phyloP scores from a whole-genome alignment of 2,113 vertebrate genomes.

The Hypanus sabinus region DNA sequence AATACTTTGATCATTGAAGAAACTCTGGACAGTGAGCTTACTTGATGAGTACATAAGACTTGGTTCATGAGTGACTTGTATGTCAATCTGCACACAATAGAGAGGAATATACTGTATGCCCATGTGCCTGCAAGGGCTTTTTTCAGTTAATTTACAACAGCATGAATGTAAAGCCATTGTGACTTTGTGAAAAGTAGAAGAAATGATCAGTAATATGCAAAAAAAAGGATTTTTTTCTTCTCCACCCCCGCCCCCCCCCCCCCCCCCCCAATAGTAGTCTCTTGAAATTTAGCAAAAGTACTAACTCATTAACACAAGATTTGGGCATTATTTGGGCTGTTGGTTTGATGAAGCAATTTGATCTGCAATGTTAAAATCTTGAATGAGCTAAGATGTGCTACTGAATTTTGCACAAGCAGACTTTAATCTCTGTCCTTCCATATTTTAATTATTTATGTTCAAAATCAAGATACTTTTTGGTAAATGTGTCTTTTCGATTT shows the following conservation, averaged over 20 bases:
- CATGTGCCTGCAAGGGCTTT: not conserved
- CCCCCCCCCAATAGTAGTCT: no score
- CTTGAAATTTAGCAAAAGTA: not conserved
- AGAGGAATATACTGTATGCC: not conserved
- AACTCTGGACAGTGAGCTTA: not conserved
- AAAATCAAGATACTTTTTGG: constrained; percentile 16
- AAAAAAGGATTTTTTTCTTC: not conserved
- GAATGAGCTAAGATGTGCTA: not conserved
- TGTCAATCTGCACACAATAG: not conserved
- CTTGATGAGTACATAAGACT: not conserved
- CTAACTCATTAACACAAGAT: not conserved
- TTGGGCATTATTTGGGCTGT: constrained; percentile 19
- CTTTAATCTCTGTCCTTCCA: not conserved
- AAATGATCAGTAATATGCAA: not conserved
- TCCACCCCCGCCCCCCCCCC: no score
- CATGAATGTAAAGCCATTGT: not conserved
- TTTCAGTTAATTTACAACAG: not conserved
- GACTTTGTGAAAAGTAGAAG: not conserved
- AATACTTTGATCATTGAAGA: not conserved
- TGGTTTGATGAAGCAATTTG: constrained; percentile 3
- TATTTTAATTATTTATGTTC: not conserved
- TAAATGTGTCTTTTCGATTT: constrained; percentile 9
- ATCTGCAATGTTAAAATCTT: not conserved
- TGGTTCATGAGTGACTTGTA: not conserved
- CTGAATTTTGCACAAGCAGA: constrained; percentile 8